Base-by-base conservation (phyloP, 2,888 invertebrate species). In the Brachyptera putata region DNA sequence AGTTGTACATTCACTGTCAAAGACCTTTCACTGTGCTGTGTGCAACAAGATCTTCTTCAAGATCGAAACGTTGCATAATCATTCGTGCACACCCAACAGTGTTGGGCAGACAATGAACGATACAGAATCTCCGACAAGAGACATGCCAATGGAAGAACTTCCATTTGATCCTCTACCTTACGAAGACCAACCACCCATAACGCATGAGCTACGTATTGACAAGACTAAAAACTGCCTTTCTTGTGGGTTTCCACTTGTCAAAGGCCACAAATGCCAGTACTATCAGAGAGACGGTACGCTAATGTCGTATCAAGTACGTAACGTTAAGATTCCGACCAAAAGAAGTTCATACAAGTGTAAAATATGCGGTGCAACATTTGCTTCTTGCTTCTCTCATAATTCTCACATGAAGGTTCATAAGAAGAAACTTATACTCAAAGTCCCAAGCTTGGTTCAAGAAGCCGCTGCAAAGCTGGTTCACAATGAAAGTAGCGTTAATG, bases 41-140 rank as follows among this genome's bases (percentile, higher is more conserved):
- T 72, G 72, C 63, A 72, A 72, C 61, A 72, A 72, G 46, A 69
- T 72, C 60, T 72, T 72, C 62, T 72, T 72, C 64, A 72, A 72
- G 66, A 71, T 71, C 62, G 67, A 69, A 34, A 71, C 71, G 5
- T 50, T 72, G 1, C 64, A 70, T 53, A 67, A 69, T 2, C 72
- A 72, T 59, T 68, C 70, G 55, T 72, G 72, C 21, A 67, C 64
- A 1, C 18, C n/a, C n/a, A n/a, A n/a, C n/a, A n/a, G n/a, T n/a
- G n/a, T n/a, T n/a, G n/a, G n/a, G n/a, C n/a, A n/a, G n/a, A n/a
- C n/a, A n/a, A n/a, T n/a, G n/a, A n/a, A n/a, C n/a, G n/a, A n/a
- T n/a, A n/a, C n/a, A n/a, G n/a, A n/a, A n/a, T n/a, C n/a, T n/a
- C n/a, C n/a, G n/a, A n/a, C n/a, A n/a, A n/a, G n/a, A n/a, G n/a